Evolutionary conservation across 2,888 invertebrate species (phyloP), one percentile per base, ranked within the genome.

Genomic region (Cancer borealis): DNA sequence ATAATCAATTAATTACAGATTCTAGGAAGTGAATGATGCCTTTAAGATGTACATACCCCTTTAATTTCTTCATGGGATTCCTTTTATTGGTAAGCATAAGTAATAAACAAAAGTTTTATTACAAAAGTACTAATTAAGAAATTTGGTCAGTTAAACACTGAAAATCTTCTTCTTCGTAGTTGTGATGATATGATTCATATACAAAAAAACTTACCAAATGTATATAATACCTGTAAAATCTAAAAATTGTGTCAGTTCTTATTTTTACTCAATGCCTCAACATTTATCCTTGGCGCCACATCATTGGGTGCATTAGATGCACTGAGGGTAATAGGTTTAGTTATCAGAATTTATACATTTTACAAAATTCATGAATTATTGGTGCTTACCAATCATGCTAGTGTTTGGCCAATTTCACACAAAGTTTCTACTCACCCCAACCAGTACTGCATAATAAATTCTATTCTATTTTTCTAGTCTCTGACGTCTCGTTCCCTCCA

Each of bases 41-140:
- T 79, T 10, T 88, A 39, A 39, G 26, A 45, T 84, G 39, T 93
- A 94, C 92, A 73, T 94, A 94, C 93, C 93, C 93, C 93, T 84
- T 45, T 88, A 47, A 94, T 46, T 47, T 92, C 92, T 84, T 54
- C 66, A 66, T 39, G 66, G 10, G 46, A 21, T 10, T 88, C 93
- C 93, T 93, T 93, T 79, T n/a, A 26, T 47, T 89, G 91, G 91
- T 91, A 91, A 73, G 91, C 91, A 91, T 21, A 49, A 45, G 45
- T 30, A 90, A 90, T 60, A 14, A 88, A 88, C 39, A 45, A 3
- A 46, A 46, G 45, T 39, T 39, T 84, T 0, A 84, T 39, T 60
- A 60, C 8, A n/a, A n/a, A 10, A 73, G 6, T 26, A 73, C 14
- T 46, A 14, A 88, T 88, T 21, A 88, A 47, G 45, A 88, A 39